These are phyloP conservation scores for Drosophila lowei DNA, from an alignment of 1,140 invertebrate species.

Conservation along the genomic window DNA sequence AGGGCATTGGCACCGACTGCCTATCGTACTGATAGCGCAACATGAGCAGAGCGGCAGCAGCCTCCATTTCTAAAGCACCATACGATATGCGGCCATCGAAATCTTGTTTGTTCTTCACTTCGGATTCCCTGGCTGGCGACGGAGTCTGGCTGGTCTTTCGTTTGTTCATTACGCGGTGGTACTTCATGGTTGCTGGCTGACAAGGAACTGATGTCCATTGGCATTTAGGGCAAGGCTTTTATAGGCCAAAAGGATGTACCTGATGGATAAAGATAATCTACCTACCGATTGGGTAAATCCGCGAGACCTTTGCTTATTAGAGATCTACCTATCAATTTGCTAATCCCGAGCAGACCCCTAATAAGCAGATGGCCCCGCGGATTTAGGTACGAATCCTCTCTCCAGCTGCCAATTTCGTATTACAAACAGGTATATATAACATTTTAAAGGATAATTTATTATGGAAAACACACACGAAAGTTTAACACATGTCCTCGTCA, in stretches of 20 bases:
- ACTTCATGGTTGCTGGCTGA: conserved; percentile 28
- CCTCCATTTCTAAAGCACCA: conserved; percentile 56
- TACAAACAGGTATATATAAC: too few relatives aligned
- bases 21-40: conserved; percentile 64
- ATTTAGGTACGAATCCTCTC: too few relatives aligned
- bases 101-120: not conserved
- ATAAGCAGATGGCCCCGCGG: too few relatives aligned
- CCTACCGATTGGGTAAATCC: conserved; percentile 32
- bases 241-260: conserved; percentile 12
- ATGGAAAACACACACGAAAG: conserved; percentile 10
- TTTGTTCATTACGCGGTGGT: conserved; percentile 41
- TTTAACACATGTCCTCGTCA: conserved; percentile 21
- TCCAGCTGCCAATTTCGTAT: too few relatives aligned
- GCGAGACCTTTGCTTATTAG: conserved; percentile 8
- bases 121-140: conserved; percentile 15
- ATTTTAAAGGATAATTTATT: conserved; percentile 21
- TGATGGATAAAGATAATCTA: conserved; percentile 2
- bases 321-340: not conserved
- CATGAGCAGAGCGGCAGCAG: conserved; percentile 59
- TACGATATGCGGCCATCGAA: not conserved
- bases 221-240: conserved; percentile 6
- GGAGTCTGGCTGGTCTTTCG: conserved; percentile 16
- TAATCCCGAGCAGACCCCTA: too few relatives aligned
- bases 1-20: conserved; percentile 10
- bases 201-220: conserved; percentile 27